phyloP scores from a whole-genome alignment of 2,797 vertebrate genomes.

The Lepilemur septentrionalis region DNA sequence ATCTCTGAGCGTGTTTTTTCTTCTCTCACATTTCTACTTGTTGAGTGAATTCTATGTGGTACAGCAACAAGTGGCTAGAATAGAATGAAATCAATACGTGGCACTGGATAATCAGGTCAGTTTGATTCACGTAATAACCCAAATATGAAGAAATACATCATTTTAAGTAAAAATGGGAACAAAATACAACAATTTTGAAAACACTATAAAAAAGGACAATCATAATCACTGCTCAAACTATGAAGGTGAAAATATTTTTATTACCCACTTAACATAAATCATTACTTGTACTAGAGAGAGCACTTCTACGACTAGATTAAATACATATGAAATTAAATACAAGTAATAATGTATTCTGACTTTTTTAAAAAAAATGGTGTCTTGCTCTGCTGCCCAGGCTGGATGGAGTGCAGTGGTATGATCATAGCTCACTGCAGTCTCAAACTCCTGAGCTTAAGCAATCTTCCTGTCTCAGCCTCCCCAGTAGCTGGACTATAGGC shows the following conservation, averaged over 20 bases:
- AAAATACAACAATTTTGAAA: neutral
- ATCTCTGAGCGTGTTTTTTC: conserved; percentile 98
- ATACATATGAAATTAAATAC: neutral
- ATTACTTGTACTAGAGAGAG: neutral
- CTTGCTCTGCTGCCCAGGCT: neutral
- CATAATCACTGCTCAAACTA: neutral
- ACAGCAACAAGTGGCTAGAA: conserved; percentile 93
- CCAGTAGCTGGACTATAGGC: too few relatives aligned
- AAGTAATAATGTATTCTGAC: neutral
- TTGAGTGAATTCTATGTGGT: conserved; percentile 96
- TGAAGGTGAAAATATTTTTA: neutral
- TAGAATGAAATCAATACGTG: conserved; percentile 62
- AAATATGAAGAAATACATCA: neutral
- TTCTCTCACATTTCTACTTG: conserved; percentile 95
- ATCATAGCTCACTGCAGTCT: neutral
- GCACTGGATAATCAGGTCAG: conserved; percentile 42
- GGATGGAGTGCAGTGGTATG: too few relatives aligned
- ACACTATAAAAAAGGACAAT: neutral
- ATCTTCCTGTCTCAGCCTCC: neutral
- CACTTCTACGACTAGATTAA: neutral
- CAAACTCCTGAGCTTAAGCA: neutral
- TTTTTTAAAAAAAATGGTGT: neutral
- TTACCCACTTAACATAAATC: neutral
- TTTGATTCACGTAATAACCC: neutral
- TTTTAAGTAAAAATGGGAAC: conserved; percentile 25